A percentile compares a stretch with the other conserved stretches of the same genome.
Conservation (phyloP, 2,113 vertebrate genomes). For the Lepidothrix coronata region DNA sequence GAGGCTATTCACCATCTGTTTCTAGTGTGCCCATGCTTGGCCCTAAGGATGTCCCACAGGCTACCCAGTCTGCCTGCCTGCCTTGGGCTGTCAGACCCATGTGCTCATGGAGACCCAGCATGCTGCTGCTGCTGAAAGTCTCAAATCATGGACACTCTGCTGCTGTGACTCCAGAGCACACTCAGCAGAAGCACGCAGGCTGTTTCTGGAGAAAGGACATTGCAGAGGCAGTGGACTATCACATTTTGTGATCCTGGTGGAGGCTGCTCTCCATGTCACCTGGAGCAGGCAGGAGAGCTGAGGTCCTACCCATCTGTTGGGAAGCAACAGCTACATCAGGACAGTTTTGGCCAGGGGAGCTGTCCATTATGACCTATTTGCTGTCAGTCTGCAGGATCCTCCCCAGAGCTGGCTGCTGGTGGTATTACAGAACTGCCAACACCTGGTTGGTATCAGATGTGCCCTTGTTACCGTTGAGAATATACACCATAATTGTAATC, state of each 20-base stretch:
- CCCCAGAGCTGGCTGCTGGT: not conserved
- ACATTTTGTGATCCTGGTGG: no score
- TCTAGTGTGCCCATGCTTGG: not conserved
- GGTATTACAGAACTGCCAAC: not conserved
- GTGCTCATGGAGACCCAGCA: not conserved
- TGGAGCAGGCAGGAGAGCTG: not conserved
- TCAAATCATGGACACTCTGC: not conserved
- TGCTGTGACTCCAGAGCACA: fast-evolving
- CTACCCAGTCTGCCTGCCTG: not conserved
- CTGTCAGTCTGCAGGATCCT: not conserved
- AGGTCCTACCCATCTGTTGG: not conserved
- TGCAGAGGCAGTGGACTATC: not conserved
- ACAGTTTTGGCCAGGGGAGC: not conserved
- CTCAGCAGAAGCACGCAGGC: not conserved
- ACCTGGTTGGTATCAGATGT: not conserved
- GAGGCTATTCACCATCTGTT: not conserved
- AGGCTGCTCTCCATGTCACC: not conserved
- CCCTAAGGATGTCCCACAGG: not conserved
- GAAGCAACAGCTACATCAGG: not conserved
- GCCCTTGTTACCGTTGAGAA: not conserved
- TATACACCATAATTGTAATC: not conserved
- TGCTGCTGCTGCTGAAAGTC: not conserved
- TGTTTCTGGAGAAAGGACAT: not conserved
- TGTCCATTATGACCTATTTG: fast-evolving
- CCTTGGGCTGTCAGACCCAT: no score